Conservation (phyloP, 2,888 invertebrate genomes). For the Muschampia plurimacula region DNA sequence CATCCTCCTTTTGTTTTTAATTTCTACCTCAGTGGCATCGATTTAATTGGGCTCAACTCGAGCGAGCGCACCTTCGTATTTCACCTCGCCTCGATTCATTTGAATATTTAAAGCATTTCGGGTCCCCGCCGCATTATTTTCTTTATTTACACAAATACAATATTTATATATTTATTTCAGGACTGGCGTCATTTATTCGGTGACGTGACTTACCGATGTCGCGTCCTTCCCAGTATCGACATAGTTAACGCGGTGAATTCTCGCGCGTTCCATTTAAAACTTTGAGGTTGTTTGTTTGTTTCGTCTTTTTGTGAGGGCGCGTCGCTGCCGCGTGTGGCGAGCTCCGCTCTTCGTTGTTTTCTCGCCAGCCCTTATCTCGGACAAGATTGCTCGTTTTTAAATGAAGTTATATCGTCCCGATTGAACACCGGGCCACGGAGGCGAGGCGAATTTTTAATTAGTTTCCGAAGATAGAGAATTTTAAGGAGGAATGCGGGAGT, state of each 20-base stretch:
- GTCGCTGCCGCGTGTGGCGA: conserved; percentile 77
- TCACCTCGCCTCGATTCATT: conserved; percentile 84
- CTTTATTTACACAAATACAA: conserved; percentile 80
- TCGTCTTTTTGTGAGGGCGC: conserved; percentile 71
- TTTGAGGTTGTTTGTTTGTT: conserved; percentile 74
- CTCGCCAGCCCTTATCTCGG: conserved; percentile 81
- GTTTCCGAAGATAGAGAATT: conserved; percentile 85
- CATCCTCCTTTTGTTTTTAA: conserved; percentile 85
- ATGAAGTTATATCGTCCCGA: conserved; percentile 85
- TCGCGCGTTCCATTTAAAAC: conserved; percentile 83
- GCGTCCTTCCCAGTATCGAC: conserved; percentile 85
- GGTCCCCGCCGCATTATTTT: conserved; percentile 79
- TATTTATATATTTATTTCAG: conserved; percentile 84
- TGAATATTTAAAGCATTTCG: conserved; percentile 86
- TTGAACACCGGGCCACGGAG: conserved; percentile 78
- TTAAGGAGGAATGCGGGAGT: conserved; percentile 80
- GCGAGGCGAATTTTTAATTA: conserved; percentile 85
- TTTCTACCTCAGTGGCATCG: conserved; percentile 86
- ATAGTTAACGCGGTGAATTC: conserved; percentile 83
- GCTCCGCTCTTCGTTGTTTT: conserved; percentile 83
- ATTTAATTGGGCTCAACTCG: conserved; percentile 85
- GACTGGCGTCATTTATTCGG: conserved; percentile 81
- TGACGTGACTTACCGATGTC: conserved; percentile 85
- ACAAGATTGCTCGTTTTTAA: conserved; percentile 85
- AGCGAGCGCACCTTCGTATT: conserved; percentile 84